These are phyloP conservation scores for Danio aesculapii DNA, from an alignment of 2,797 vertebrate genomes.

Conservation along the genomic window DNA sequence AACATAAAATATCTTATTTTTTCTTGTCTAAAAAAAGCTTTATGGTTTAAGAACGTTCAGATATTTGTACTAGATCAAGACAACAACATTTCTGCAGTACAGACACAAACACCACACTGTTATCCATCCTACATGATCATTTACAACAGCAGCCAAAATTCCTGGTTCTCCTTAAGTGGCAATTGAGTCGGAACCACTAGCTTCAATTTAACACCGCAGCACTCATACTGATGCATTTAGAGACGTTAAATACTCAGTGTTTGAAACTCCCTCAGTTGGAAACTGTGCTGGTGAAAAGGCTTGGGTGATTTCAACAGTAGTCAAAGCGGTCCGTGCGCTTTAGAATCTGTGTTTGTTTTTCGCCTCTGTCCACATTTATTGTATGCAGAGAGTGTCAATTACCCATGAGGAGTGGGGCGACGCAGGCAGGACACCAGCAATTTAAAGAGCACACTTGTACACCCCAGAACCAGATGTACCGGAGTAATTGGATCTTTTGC, in stretches of 20 bases:
- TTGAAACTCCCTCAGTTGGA: not conserved
- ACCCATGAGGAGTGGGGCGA: constrained; percentile 72
- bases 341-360: constrained; percentile 70
- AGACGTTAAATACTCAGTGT: not conserved
- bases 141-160: constrained; percentile 6
- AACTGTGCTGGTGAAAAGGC: not conserved
- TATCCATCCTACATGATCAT: not conserved
- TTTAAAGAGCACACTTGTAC: constrained; percentile 82
- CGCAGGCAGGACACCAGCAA: constrained; percentile 74
- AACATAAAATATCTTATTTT: too few relatives aligned
- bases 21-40: too few relatives aligned
- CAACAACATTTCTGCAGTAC: too few relatives aligned
- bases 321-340: constrained; percentile 57
- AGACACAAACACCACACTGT: not conserved
- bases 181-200: not conserved
- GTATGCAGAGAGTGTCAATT: constrained; percentile 84
- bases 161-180: not conserved
- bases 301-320: constrained; percentile 43
- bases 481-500: constrained; percentile 84
- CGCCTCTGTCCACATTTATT: constrained; percentile 76
- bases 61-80: too few relatives aligned
- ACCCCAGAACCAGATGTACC: constrained; percentile 79
- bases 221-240: constrained; percentile 1
- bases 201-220: not conserved
- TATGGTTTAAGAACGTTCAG: too few relatives aligned